Conservation (phyloP, 1,140 invertebrate species). For the Drosophila lacteicornis region DNA sequence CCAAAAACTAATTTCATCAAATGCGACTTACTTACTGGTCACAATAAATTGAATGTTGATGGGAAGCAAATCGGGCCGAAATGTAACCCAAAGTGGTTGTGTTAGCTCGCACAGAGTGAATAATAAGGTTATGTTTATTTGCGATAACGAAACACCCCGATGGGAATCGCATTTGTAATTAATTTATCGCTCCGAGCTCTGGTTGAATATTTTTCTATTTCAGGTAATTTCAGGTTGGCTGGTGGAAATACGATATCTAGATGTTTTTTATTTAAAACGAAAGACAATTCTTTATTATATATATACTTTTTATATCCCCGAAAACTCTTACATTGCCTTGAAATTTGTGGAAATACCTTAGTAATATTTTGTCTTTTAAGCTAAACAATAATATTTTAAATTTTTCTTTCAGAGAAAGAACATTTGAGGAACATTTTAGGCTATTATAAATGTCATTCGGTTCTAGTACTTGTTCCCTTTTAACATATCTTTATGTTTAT, state of each 20-base stretch:
- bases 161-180: slow-evolving; percentile 12
- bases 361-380: too few species aligned
- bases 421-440: too few species aligned
- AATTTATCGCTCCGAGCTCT: not conserved
- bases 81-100: slow-evolving; percentile 7
- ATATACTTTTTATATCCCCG: too few species aligned
- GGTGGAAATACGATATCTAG: not conserved
- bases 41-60: slow-evolving; percentile 57
- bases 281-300: not conserved
- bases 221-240: not conserved
- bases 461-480: not conserved
- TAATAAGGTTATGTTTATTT: slow-evolving; percentile 16
- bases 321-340: too few species aligned
- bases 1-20: slow-evolving; percentile 68
- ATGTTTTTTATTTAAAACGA: not conserved
- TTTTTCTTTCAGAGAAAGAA: too few species aligned
- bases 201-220: not conserved
- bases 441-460: too few species aligned
- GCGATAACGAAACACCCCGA: not conserved
- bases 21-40: slow-evolving; percentile 51
- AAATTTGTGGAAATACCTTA: too few species aligned
- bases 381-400: too few species aligned
- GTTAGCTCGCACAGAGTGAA: slow-evolving; percentile 4
- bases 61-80: slow-evolving; percentile 28
- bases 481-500: not conserved